Base-by-base conservation (phyloP, 2,888 invertebrate species). In the Eupithecia dodoneata region DNA sequence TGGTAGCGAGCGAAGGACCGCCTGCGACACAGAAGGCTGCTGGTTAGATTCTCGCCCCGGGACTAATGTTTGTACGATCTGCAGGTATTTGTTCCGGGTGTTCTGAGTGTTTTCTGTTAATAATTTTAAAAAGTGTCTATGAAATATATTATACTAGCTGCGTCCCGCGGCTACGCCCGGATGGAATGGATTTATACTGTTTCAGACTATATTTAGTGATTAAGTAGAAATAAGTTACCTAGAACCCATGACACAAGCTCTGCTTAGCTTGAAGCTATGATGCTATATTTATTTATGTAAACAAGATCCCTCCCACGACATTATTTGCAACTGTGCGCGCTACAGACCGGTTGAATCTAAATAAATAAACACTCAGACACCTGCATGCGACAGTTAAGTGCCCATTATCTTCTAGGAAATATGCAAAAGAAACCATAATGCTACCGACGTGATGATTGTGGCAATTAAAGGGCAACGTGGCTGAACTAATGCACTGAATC, bases 311-410 rank as follows among this genome's bases (percentile, higher is more conserved):
- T 83, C 88, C 88, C 84, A 87, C 87, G 84, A 85, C 89, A 90
- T 91, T 88, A 90, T 86, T 87, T 81, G 87, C 90, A 90, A 89
- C 90, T 90, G 91, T 86, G 89, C 88, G 87, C 87, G 81, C 80
- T 79, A 79, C 80, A 77, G 76, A 87, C 84, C 84, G 82, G 88
- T 87, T 87, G 86, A 90, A 88, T 90, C 87, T 91, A 88, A 92
- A 92, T 92, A 92, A 91, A 92, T 91, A 91, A 89, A 89, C 87
- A 87, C 86, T 85, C 81, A 83, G 88, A 87, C 91, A 92, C 90
- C 89, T 92, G 92, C 88, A 88, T 85, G 80, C 83, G 88, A 87
- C 91, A 90, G 85, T 87, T 88, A 89, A 90, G 89, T 89, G 88
- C 85, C 89, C 87, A 90, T 91, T 91, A 89, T 87, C 86, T 86